Base-by-base conservation (phyloP, 2,888 invertebrate species). In the Drosophila quasianomalipes region DNA sequence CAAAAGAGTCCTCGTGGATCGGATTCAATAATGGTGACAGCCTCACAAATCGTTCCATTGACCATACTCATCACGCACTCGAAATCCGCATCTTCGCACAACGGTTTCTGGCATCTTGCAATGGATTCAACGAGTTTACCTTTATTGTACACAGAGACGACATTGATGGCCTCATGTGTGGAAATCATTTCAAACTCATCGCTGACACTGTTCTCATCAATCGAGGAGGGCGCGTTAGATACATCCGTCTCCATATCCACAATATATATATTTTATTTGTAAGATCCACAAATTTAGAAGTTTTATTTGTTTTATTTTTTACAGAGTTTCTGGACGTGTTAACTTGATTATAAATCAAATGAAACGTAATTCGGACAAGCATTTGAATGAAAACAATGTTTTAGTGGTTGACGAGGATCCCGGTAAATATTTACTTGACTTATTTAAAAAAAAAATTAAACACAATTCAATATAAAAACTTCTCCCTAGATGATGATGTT, bases 291-390 rank as follows among this genome's bases (percentile, higher is more conserved):
- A 33, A 54, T 70, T 70, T 70, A 33, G 19, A 41, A 39, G 28
- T 33, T 49, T 41, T 6, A 28, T 52, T 4, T 47, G n/a, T 26
- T 65, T 58, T 62, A 22, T 35, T n/a, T n/a, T 74, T 86, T 84
- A 26, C 35, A 93, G 93, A 77, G 81, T 93, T 0, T 90, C 90
- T 52, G 94, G 94, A 12, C 90, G 93, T 4, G 82, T 94, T 9
- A 91, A 92, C 68, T 83, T 94, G 60, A 83, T 94, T 49, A 91
- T 94, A 2, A 92, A 87, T 73, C 93, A 93, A 89, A 93, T 94
- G 70, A 92, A 92, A 72, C 89, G 91, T 3, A 93, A 93, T 73
- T 82, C 86, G 1, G 90, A 90, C 37, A 92, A 92, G 22, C 81
- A 77, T 49, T 74, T 93, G 14, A 91, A 92, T 70, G 90, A 82